phyloP scores from a whole-genome alignment of 2,888 invertebrate species.

The Neoascia interrupta region DNA sequence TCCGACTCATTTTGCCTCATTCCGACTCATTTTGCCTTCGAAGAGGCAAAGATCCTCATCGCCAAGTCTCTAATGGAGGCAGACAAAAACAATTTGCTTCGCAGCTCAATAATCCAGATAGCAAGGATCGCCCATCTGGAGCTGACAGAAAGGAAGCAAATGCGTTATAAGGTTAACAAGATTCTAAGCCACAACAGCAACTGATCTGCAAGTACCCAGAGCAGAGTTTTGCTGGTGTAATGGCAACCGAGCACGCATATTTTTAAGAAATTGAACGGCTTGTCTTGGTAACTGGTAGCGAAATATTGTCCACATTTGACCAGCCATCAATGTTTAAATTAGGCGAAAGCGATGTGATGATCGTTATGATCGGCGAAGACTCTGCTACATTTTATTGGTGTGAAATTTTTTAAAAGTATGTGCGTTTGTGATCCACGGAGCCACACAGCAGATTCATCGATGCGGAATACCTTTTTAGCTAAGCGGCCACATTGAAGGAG shows the following conservation, averaged over 20 bases:
- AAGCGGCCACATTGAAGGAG: conserved; percentile 96
- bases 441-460: conserved; percentile 99
- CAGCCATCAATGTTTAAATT: conserved; percentile 94
- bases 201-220: conserved; percentile 99
- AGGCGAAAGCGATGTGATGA: conserved; percentile 96
- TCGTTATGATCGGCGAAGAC: conserved; percentile 98
- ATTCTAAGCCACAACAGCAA: conserved; percentile 97
- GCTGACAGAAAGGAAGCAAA: conserved; percentile 98
- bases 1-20: too few species aligned
- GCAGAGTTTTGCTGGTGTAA: conserved; percentile 97
- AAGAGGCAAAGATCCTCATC: conserved; percentile 97
- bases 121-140: conserved; percentile 98
- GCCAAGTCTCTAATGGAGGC: conserved; percentile 99
- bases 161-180: conserved; percentile 99
- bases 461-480: conserved; percentile 98
- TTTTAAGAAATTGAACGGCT: conserved; percentile 99
- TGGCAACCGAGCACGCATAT: conserved; percentile 99
- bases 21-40: too few species aligned
- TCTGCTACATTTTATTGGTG: conserved; percentile 95
- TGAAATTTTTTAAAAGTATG: conserved; percentile 97
- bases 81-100: conserved; percentile 99
- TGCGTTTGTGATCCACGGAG: conserved; percentile 97
- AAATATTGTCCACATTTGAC: conserved; percentile 99
- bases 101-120: conserved; percentile 95
- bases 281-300: conserved; percentile 98